These are phyloP conservation scores for Antigone vipio DNA, from an alignment of 2,113 vertebrate species.

Conservation along the genomic window DNA sequence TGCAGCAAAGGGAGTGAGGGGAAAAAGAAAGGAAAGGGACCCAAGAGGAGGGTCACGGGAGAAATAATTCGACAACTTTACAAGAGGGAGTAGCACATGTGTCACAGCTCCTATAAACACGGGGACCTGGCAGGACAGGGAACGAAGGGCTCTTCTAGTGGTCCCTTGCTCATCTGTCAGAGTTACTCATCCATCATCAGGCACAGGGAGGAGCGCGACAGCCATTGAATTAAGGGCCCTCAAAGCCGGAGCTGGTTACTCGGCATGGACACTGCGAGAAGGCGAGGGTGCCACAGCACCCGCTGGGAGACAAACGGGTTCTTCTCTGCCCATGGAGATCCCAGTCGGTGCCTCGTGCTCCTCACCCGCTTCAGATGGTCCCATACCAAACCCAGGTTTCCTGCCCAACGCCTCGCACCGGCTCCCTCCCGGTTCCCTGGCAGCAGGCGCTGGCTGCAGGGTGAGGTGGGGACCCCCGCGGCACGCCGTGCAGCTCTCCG, in stretches of 20 bases:
- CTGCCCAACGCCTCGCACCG: accelerated
- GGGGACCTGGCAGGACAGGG: not conserved
- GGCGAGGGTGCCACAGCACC: not conserved
- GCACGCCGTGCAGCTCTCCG: not conserved
- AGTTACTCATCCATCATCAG: not conserved
- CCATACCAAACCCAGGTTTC: not conserved
- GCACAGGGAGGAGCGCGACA: not conserved
- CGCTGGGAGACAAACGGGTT: not conserved
- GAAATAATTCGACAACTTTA: not conserved
- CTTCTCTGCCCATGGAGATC: not conserved
- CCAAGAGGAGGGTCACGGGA: not conserved
- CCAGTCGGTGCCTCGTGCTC: not conserved
- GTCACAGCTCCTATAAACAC: not conserved
- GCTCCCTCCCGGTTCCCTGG: not conserved
- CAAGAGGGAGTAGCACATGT: not conserved
- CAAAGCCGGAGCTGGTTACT: not conserved
- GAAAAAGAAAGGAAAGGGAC: not conserved
- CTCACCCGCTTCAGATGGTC: not conserved
- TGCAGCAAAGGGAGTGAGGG: not conserved
- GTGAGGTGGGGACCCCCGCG: not conserved
- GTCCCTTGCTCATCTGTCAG: not conserved
- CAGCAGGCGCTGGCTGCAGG: not conserved
- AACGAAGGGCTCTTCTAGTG: not conserved
- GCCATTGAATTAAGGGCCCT: not conserved
- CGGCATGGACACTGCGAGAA: not conserved